Conservation (phyloP, 2,797 vertebrate genomes). For the Lacerta viridis region DNA sequence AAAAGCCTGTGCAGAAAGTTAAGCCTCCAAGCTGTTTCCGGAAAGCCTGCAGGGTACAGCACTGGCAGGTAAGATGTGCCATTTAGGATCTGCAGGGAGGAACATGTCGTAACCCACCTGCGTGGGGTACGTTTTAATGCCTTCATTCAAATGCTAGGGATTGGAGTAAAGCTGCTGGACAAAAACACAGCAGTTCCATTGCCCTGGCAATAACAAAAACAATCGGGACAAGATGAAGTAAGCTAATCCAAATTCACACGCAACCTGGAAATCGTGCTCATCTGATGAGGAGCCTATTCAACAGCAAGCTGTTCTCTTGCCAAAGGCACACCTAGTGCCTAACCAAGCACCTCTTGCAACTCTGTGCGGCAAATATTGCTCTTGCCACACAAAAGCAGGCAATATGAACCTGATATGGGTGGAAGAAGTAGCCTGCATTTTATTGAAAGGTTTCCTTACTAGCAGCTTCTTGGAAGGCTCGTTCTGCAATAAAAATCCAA, state of each 20-base stretch:
- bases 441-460: not conserved
- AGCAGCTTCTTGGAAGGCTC: not conserved
- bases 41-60: not conserved
- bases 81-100: not conserved
- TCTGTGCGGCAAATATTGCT: conserved; percentile 54
- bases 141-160: not conserved
- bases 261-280: not conserved
- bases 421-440: not conserved
- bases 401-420: conserved; percentile 63
- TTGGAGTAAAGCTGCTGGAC: not conserved
- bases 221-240: not conserved
- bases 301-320: not conserved
- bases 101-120: not conserved
- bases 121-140: not conserved
- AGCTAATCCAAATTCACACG: not conserved
- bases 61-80: not conserved
- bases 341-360: not conserved
- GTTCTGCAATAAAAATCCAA: not conserved
- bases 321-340: not conserved
- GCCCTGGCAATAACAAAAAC: conserved; percentile 1
- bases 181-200: conserved; percentile 3
- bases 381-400: conserved; percentile 53
- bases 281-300: not conserved
- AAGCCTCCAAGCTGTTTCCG: too few relatives aligned
- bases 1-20: too few relatives aligned